phyloP scores from a whole-genome alignment of 1,140 invertebrate species.

The Bombus terrestris region DNA sequence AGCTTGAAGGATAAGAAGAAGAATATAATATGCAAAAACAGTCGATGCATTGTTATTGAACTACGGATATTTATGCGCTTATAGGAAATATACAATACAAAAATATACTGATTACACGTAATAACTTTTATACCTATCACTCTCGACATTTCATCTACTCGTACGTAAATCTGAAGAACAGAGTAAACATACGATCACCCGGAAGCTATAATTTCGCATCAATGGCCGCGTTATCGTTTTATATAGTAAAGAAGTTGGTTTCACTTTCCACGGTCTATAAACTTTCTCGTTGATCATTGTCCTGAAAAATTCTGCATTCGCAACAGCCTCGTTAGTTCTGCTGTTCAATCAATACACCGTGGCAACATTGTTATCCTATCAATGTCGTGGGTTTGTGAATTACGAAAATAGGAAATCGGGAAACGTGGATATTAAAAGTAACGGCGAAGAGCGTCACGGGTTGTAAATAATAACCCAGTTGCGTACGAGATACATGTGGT shows the following conservation, averaged over 20 bases:
- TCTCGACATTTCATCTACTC: not conserved
- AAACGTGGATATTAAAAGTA: conserved; percentile 57
- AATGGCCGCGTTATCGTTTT: not conserved
- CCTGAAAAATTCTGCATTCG: no score
- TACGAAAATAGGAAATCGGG: conserved; percentile 10
- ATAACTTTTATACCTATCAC: not conserved
- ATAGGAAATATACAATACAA: no score
- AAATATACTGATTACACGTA: not conserved
- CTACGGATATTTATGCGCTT: no score
- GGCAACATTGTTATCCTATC: no score
- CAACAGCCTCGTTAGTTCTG: no score
- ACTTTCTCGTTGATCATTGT: conserved; percentile 23
- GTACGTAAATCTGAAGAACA: not conserved
- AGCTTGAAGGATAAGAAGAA: no score
- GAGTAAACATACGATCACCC: not conserved
- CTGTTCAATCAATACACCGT: no score
- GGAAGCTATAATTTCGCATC: not conserved
- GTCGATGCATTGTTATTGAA: no score
- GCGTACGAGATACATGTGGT: conserved; percentile 61
- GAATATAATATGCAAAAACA: no score
- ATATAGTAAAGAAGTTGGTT: conserved; percentile 14
- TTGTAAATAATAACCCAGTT: conserved; percentile 73
- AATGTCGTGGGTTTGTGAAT: no score
- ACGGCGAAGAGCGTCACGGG: conserved; percentile 23
- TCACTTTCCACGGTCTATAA: conserved; percentile 35